phyloP scores from a whole-genome alignment of 2,797 vertebrate genomes.

The Platalea minor region DNA sequence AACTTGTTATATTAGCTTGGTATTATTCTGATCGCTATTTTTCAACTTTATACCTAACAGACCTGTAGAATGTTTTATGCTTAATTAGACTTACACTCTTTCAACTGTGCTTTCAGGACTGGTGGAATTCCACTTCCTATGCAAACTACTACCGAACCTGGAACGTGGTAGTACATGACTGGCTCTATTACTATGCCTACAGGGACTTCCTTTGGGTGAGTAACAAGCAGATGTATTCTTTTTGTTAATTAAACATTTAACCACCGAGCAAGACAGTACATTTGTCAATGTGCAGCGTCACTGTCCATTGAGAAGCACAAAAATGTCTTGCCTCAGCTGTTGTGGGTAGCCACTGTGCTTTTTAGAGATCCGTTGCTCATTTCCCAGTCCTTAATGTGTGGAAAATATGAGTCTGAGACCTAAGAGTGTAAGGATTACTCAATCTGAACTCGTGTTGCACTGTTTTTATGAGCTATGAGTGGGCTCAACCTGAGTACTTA shows the following conservation, averaged over 20 bases:
- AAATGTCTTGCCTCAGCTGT: not conserved
- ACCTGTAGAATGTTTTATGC: not conserved
- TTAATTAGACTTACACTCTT: not conserved
- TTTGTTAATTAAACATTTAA: not conserved
- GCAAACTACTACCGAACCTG: constrained; percentile 96
- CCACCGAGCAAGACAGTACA: not conserved
- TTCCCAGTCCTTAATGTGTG: not conserved
- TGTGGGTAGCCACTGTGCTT: not conserved
- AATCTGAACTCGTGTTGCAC: not conserved
- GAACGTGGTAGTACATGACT: constrained; percentile 97
- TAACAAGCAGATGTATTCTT: not conserved
- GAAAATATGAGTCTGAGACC: not conserved
- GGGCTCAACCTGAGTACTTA: not conserved
- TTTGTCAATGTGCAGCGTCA: not conserved
- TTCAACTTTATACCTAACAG: not conserved
- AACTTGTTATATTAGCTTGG: not conserved
- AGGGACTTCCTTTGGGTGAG: constrained; percentile 92
- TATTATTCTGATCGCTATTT: not conserved
- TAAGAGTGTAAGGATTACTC: not conserved
- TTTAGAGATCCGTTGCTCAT: not conserved
- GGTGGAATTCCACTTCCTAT: constrained; percentile 99
- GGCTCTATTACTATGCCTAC: constrained; percentile 95
- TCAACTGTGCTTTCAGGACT: constrained; percentile 80
- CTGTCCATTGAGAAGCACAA: not conserved
- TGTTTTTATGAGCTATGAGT: not conserved